Base-by-base conservation (phyloP, 2,888 invertebrate species). In the Eudemis profundana region DNA sequence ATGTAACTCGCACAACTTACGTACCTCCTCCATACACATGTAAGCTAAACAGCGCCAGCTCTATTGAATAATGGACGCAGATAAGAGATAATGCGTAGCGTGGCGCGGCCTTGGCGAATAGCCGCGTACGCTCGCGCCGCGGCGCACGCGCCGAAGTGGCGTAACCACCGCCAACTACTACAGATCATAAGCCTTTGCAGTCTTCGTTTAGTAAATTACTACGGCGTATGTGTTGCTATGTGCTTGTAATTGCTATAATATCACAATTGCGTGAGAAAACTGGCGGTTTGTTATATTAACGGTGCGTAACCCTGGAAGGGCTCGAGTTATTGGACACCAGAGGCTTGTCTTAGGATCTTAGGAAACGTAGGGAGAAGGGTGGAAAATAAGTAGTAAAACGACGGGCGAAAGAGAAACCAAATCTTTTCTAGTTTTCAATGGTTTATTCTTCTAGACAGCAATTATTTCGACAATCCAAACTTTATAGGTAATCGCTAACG, bases 51-150 rank as follows among this genome's bases (percentile, higher is more conserved):
- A 57, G 44, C 8, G 44, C 44, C 56, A 46, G 44, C 54, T 29
- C 46, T 62, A 56, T 62, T 62, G 62, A 62, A 62, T 62, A 56
- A 62, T 49, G 47, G 27, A 57, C 12, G 47, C n/a, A 62, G 62
- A 62, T 62, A 62, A 62, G 47, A 47, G 47, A 62, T 62, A 61
- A 62, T 54, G 46, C 62, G 53, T 38, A 56, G 54, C 62, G 61
- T 42, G 21, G 21, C 4, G 10, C 54, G 47, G 40, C 62, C 62
- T 62, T 62, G 54, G 54, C 27, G 54, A n/a, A n/a, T n/a, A n/a
- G n/a, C n/a, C n/a, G n/a, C 21, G 17, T 14, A 29, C 46, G 46
- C 62, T 42, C 42, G 27, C 12, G 42, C n/a, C 47, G 51, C 50
- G 17, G 27, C 2, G 14, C 5, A 27, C 50, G 33, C 33, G 33